phyloP scores from a whole-genome alignment of 2,797 vertebrate genomes.

The Tokudaia muenninki region DNA sequence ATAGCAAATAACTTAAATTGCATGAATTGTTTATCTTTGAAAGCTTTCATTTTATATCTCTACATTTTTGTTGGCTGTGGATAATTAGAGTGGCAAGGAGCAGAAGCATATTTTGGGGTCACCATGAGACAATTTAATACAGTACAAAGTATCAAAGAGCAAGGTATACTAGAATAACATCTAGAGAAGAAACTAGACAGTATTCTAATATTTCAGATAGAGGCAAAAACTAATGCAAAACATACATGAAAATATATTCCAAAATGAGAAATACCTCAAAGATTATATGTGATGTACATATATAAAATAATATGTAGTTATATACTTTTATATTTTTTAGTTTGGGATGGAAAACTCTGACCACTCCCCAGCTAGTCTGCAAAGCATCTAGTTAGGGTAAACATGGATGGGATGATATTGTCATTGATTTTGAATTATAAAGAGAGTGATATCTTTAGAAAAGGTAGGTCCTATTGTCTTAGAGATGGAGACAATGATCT shows the following conservation, averaged over 20 bases:
- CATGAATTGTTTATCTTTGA: not conserved
- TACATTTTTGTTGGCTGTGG: not conserved
- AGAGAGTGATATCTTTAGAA: not conserved
- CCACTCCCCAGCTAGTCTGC: not conserved
- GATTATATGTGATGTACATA: not conserved
- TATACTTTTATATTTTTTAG: not conserved
- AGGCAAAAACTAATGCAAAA: not conserved
- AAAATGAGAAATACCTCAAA: not conserved
- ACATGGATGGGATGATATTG: not conserved
- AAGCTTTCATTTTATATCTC: not conserved
- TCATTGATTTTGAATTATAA: not conserved
- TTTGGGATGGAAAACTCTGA: not conserved
- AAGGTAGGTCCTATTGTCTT: not conserved
- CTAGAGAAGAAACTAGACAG: conserved; percentile 28
- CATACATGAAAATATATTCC: not conserved
- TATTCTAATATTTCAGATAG: not conserved
- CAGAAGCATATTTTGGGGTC: not conserved
- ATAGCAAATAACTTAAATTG: not conserved
- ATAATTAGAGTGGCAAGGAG: not conserved
- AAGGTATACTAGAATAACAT: not conserved
- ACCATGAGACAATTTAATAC: not conserved
- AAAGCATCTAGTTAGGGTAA: not conserved
- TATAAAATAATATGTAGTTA: not conserved
- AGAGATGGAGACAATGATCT: not conserved
- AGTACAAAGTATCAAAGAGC: not conserved